These are phyloP conservation scores for Pristiophorus japonicus DNA, from an alignment of 2,113 vertebrate genomes.

Conservation along the genomic window DNA sequence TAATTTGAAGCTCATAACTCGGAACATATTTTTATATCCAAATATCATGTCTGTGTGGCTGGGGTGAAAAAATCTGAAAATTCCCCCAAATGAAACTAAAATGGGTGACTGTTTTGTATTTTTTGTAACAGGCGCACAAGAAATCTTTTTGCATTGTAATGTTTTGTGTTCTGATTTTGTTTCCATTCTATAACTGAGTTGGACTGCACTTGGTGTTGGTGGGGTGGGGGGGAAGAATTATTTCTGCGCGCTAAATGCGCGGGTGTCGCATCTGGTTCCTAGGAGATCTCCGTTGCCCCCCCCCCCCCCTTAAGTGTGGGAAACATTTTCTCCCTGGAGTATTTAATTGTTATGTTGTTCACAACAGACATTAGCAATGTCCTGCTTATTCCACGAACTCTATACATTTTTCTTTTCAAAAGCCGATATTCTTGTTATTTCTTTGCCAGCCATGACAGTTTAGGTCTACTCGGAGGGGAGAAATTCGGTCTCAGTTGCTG, in stretches of 20 bases:
- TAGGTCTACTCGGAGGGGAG: not conserved
- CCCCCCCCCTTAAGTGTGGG: not conserved
- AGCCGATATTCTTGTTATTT: not conserved
- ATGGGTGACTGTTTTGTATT: slow-evolving; percentile 33
- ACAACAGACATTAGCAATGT: not conserved
- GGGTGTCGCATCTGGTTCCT: not conserved
- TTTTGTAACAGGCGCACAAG: slow-evolving; percentile 31
- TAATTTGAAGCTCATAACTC: slow-evolving; percentile 36
- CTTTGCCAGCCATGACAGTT: not conserved
- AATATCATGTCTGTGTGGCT: slow-evolving; percentile 37
- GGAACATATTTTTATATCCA: slow-evolving; percentile 37
- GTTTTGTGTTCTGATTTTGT: not conserved
- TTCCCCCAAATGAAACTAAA: slow-evolving; percentile 28
- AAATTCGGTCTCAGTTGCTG: not conserved
- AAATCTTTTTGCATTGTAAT: slow-evolving; percentile 26
- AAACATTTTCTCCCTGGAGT: not conserved
- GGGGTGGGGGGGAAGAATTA: too few species aligned
- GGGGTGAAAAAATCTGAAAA: slow-evolving; percentile 33
- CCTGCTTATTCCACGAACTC: not conserved
- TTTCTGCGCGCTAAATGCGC: too few species aligned
- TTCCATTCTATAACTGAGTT: not conserved
- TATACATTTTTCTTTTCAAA: not conserved
- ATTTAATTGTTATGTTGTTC: not conserved
- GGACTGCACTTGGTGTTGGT: not conserved
- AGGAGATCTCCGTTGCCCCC: not conserved